Conservation (phyloP, 2,797 vertebrate species). For the Brachyrhaphis roseni region DNA sequence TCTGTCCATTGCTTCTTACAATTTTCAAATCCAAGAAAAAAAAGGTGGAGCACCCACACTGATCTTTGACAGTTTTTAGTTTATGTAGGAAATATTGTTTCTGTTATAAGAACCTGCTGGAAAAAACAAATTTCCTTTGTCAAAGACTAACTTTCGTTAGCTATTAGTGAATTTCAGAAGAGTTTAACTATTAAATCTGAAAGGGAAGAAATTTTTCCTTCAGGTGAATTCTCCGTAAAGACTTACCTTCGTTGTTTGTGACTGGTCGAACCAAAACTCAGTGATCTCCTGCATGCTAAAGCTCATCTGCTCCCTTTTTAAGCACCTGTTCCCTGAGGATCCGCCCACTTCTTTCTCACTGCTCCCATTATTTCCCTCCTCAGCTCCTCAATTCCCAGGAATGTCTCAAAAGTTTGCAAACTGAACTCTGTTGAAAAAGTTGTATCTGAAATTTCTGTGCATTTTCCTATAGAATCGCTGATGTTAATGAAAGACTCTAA, state of each 20-base stretch:
- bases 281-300: slow-evolving; percentile 47
- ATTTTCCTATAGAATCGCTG: background rate
- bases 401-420: slow-evolving; percentile 19
- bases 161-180: background rate
- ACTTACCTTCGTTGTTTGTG: slow-evolving; percentile 64
- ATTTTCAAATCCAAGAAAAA: background rate
- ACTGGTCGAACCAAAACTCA: slow-evolving; percentile 37
- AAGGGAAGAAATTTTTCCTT: too few species aligned
- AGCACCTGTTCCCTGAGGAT: slow-evolving; percentile 60
- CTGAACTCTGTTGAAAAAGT: slow-evolving; percentile 2
- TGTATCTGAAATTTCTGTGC: background rate
- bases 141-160: background rate
- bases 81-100: background rate
- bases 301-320: slow-evolving; percentile 73
- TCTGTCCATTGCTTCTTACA: background rate
- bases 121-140: background rate
- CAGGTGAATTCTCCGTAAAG: background rate
- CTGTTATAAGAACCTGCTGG: background rate
- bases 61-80: background rate
- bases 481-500: background rate
- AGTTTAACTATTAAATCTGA: background rate
- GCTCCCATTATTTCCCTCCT: background rate
- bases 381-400: background rate
- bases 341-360: slow-evolving; percentile 45
- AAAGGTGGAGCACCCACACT: background rate